Conservation (phyloP, 2,888 invertebrate genomes). For the Noctua fimbriata region DNA sequence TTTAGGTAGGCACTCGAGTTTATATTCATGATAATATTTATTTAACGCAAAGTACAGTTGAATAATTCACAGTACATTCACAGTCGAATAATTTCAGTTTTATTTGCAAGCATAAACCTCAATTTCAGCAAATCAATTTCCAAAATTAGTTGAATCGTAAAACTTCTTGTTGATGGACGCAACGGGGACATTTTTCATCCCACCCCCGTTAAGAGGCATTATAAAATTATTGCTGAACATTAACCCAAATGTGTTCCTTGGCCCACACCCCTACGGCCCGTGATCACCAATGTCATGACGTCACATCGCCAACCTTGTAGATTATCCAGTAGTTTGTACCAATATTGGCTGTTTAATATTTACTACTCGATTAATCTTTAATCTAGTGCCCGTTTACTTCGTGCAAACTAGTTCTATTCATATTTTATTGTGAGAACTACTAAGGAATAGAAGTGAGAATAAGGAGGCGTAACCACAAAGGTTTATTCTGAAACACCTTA, state of each 20-base stretch:
- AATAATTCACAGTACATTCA: constrained; percentile 7
- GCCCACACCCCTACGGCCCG: constrained; percentile 61
- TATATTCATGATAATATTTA: constrained; percentile 10
- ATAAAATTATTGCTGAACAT: constrained; percentile 60
- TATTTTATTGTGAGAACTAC: constrained; percentile 5
- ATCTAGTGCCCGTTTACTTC: constrained; percentile 21
- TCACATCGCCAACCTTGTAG: constrained; percentile 55
- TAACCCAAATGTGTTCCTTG: constrained; percentile 64
- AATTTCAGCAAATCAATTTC: constrained; percentile 45
- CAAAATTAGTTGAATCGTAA: constrained; percentile 47
- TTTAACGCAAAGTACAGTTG: neutral
- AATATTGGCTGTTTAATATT: constrained; percentile 51
- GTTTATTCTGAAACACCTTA: neutral
- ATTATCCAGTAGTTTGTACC: constrained; percentile 35
- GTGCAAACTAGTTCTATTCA: constrained; percentile 25
- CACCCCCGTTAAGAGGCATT: constrained; percentile 46
- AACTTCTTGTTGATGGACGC: constrained; percentile 36
- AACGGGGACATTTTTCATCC: constrained; percentile 38
- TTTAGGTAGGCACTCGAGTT: neutral
- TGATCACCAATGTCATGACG: constrained; percentile 63
- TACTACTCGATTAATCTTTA: constrained; percentile 43
- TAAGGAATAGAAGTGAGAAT: neutral
- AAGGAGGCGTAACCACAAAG: neutral
- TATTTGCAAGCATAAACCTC: constrained; percentile 23
- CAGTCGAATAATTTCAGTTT: constrained; percentile 10